Percentiles rank a stretch among this genome's conserved stretches.
Evolutionary conservation across 2,888 invertebrate species (phyloP).

Genomic region (Poecilus cupreus): DNA sequence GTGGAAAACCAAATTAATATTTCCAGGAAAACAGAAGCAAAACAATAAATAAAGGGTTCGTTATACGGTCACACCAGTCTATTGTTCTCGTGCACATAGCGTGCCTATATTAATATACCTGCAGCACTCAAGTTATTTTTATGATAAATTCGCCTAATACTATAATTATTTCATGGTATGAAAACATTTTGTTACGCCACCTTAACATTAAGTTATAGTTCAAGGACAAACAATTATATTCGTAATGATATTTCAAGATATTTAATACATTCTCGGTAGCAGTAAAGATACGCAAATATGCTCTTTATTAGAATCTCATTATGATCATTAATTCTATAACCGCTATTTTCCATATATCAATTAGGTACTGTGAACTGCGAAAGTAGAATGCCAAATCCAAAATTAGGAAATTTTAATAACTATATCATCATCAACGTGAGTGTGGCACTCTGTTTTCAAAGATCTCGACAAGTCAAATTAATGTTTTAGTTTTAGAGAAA

Average conservation of each 20-base stretch:
- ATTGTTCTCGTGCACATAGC: constrained; percentile 7
- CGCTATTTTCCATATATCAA: too few relatives aligned
- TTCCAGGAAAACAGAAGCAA: not conserved
- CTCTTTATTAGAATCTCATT: constrained; percentile 1
- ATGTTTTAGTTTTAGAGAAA: too few relatives aligned
- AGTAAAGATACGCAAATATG: not conserved
- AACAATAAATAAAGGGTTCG: constrained; percentile 17
- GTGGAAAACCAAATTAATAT: not conserved
- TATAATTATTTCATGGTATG: constrained; percentile 26
- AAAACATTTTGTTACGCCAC: constrained; percentile 26
- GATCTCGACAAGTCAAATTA: too few relatives aligned
- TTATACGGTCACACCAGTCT: not conserved
- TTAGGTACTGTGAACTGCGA: too few relatives aligned
- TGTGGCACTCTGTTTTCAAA: too few relatives aligned
- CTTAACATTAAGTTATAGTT: constrained; percentile 16
- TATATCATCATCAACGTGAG: too few relatives aligned
- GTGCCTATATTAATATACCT: not conserved
- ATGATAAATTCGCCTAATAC: constrained; percentile 26
- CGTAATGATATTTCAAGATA: constrained; percentile 24
- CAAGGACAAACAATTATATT: constrained; percentile 1
- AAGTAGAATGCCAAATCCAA: not conserved
- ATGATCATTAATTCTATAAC: too few relatives aligned
- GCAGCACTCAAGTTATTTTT: not conserved
- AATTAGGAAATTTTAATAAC: not conserved
- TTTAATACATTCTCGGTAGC: constrained; percentile 12